A percentile compares a stretch with the other conserved stretches of the same genome.
phyloP scores from a whole-genome alignment of 2,113 vertebrate genomes.

The Carassius auratus region DNA sequence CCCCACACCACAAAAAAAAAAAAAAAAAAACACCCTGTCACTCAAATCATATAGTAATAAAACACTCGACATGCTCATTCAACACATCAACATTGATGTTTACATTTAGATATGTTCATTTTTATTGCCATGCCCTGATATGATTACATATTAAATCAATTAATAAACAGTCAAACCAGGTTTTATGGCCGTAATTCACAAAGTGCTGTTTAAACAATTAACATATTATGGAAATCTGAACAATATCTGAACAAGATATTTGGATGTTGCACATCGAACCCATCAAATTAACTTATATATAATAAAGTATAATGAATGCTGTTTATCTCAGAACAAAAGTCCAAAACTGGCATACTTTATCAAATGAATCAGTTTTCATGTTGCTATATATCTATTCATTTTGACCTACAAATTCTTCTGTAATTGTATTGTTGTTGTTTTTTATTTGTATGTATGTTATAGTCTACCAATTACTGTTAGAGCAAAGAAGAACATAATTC shows the following conservation, averaged over 20 bases:
- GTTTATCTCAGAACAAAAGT: background rate
- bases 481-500: background rate
- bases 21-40: constrained; percentile 59
- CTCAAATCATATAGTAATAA: constrained; percentile 54
- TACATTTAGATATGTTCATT: background rate
- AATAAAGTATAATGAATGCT: background rate
- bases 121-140: background rate
- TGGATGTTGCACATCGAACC: background rate
- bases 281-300: background rate
- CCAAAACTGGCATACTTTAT: background rate
- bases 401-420: background rate
- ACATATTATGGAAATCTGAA: background rate
- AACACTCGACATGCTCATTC: background rate
- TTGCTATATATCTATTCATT: background rate
- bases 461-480: background rate
- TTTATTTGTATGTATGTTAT: background rate
- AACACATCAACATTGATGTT: background rate
- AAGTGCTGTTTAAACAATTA: background rate
- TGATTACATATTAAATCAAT: background rate
- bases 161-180: background rate
- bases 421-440: background rate
- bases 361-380: background rate
- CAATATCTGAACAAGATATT: background rate
- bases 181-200: no score
- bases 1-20: constrained; percentile 65